Percentiles rank a stretch among this genome's conserved stretches.
Evolutionary conservation across 1,140 invertebrate genomes (phyloP).

Genomic region (Drosophila navojoa): DNA sequence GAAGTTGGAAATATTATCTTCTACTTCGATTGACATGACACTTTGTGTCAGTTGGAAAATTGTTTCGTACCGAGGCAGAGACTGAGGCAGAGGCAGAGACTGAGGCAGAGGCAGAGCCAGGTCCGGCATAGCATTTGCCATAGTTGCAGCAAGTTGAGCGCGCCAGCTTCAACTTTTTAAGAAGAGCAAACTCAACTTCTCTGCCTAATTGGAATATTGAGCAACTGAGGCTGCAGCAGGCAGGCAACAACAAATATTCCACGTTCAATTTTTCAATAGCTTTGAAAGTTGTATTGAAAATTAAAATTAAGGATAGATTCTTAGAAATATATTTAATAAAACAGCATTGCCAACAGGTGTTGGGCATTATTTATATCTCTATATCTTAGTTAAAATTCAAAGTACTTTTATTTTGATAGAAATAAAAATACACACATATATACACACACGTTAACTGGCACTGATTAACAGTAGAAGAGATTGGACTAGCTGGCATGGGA

Average conservation of each 20-base stretch:
- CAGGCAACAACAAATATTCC: too few relatives aligned
- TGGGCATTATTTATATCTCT: too few relatives aligned
- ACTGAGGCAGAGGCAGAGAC: not conserved
- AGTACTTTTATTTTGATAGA: too few relatives aligned
- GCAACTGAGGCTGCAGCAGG: constrained; percentile 7
- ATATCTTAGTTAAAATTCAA: too few relatives aligned
- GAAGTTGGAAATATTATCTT: constrained; percentile 58
- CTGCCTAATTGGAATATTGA: constrained; percentile 73
- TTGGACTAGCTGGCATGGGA: constrained; percentile 34
- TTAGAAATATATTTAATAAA: too few relatives aligned
- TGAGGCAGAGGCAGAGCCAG: constrained; percentile 9
- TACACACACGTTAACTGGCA: constrained; percentile 16
- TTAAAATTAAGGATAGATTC: not conserved
- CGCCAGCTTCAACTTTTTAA: constrained; percentile 47
- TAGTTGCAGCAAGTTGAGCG: constrained; percentile 52
- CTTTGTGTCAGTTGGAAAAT: constrained; percentile 74
- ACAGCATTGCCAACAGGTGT: too few relatives aligned
- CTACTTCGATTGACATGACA: constrained; percentile 81
- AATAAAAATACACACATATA: not conserved
- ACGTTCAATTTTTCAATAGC: not conserved
- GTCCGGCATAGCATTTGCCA: constrained; percentile 39
- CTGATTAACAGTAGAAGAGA: constrained; percentile 62
- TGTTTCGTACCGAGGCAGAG: constrained; percentile 49
- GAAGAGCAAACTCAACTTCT: constrained; percentile 41
- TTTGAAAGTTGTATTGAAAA: not conserved